Percentiles rank a stretch among this genome's conserved stretches.
These are phyloP conservation scores for Pseudomyrmex dendroicus DNA, from an alignment of 1,140 invertebrate species.

Conservation along the genomic window DNA sequence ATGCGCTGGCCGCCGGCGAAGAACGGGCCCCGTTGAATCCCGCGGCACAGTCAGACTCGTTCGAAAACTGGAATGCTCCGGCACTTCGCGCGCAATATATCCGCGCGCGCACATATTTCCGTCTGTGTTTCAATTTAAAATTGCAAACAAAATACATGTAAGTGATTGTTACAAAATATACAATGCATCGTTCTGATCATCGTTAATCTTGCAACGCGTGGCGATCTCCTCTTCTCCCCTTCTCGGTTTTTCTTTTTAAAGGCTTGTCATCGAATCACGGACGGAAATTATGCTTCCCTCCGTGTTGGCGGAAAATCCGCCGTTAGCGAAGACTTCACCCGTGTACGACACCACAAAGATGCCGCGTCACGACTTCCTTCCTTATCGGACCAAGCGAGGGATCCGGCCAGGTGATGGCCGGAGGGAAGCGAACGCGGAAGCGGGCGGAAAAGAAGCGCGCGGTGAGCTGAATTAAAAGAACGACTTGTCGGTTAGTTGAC, in stretches of 20 bases:
- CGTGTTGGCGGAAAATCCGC: conserved; percentile 38
- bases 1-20: conserved; percentile 42
- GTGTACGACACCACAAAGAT: conserved; percentile 56
- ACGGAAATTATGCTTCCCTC: background rate
- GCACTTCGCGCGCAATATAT: background rate
- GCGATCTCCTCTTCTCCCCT: background rate
- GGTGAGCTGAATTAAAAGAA: conserved; percentile 82
- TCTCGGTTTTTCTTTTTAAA: conserved; percentile 1
- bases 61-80: background rate
- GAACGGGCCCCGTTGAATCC: conserved; percentile 5
- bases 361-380: conserved; percentile 63
- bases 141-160: background rate
- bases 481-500: conserved; percentile 83
- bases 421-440: conserved; percentile 33
- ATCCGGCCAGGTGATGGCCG: conserved; percentile 62
- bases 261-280: conserved; percentile 28
- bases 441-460: conserved; percentile 68
- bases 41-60: conserved; percentile 13
- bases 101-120: background rate
- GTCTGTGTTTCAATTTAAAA: background rate
- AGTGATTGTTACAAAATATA: too few relatives aligned
- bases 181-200: background rate
- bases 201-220: background rate
- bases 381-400: conserved; percentile 48
- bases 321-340: conserved; percentile 34